Conservation (phyloP, 1,140 invertebrate genomes). For the Macrocentrus cingulum region DNA sequence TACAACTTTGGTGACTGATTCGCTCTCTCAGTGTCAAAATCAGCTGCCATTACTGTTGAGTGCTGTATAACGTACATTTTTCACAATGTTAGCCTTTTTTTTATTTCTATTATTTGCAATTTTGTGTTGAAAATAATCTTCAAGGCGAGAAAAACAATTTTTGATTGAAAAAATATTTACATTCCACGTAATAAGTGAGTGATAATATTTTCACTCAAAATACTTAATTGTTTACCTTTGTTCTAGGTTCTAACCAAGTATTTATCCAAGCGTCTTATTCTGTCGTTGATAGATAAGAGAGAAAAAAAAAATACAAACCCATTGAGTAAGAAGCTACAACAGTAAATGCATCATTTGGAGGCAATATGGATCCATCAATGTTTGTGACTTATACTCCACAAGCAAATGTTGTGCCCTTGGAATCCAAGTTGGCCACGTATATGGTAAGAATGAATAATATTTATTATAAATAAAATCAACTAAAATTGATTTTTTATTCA, state of each 20-base stretch:
- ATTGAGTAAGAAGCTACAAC: constrained; percentile 25
- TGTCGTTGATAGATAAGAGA: too few relatives aligned
- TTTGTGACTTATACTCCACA: constrained; percentile 54
- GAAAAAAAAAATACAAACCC: constrained; percentile 20
- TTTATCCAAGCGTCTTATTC: neutral
- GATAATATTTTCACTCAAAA: too few relatives aligned
- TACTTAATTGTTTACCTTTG: neutral
- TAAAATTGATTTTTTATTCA: constrained; percentile 1
- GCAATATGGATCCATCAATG: constrained; percentile 57
- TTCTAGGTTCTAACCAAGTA: neutral
- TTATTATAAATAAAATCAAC: neutral
- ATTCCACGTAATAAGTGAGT: too few relatives aligned
- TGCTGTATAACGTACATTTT: neutral
- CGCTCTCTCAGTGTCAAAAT: constrained; percentile 55
- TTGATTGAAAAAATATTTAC: too few relatives aligned
- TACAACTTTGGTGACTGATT: constrained; percentile 33
- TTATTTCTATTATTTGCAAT: neutral
- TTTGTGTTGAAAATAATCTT: neutral
- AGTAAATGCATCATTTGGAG: constrained; percentile 53
- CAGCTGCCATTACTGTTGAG: constrained; percentile 53
- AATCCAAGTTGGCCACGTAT: constrained; percentile 83
- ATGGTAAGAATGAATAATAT: constrained; percentile 62
- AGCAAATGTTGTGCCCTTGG: constrained; percentile 76
- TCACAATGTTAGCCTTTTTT: neutral
- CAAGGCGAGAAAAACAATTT: too few relatives aligned